Evolutionary conservation across 2,888 invertebrate species (phyloP), one percentile per base, ranked within the genome.

Genomic region (Apamea epomidion): DNA sequence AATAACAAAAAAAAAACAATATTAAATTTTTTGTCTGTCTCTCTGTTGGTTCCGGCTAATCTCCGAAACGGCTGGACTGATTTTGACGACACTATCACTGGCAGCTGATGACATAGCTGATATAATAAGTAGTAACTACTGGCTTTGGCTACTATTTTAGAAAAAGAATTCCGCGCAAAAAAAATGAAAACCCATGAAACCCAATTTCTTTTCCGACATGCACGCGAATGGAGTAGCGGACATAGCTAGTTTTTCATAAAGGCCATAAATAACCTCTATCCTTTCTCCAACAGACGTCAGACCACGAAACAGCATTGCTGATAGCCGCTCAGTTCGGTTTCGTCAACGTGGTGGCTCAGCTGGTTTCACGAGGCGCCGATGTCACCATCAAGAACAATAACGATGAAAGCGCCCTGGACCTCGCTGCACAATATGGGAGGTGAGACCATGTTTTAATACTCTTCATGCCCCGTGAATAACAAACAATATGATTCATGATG

Each of bases 301-400:
- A 99, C 95, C 98, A 98, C 92, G 99, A 99, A 95, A 99, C 99
- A 70, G 99, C 99, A 21, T 97, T 99, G 90, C 99, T 99, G 92
- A 99, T 98, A 94, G 99, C 99, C 8, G 98, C 99, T 51, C 99
- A 99, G 94, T 99, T 99, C 95, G 99, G 99, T 14, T 99, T 99
- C 95, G 98, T 98, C 76, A 98, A 98, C 77, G 98, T 99, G 72
- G 98, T 99, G 76, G 98, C 98, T 70, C 98, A 98, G 92, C 97
- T 99, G 89, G 96, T 99, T 89, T 98, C 98, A 90, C 98, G 98
- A 92, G 98, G 98, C 84, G 99, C 99, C 90, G 99, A 99, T 97
- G 99, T 99, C 69, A 98, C 98, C 89, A 98, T 99, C 92, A 98
- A 98, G 89, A 99, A 99, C 95, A 98, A 98, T 89, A 98, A 98